These are phyloP conservation scores for Holothuria glaberrima DNA, from an alignment of 35 echinoderm and acorn worm species.

Conservation along the genomic window DNA sequence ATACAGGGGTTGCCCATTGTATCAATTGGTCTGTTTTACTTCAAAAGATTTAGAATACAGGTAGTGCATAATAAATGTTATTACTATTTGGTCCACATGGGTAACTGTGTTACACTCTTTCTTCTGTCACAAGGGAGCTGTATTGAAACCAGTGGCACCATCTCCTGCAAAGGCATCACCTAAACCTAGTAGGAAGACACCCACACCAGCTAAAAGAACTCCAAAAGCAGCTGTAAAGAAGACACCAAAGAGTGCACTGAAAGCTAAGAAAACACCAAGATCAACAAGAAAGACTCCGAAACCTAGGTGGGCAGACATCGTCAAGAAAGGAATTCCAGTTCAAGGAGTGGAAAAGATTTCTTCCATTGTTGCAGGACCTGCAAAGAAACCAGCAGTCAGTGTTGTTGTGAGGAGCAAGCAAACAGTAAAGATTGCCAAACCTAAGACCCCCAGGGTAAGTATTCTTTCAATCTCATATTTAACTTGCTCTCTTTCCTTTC, in stretches of 20 bases:
- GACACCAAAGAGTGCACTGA: slow-evolving; percentile 66
- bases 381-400: neutral
- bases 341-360: slow-evolving; percentile 38
- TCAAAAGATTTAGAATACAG: too few species aligned
- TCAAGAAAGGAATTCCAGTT: slow-evolving; percentile 67
- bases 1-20: too few species aligned
- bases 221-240: slow-evolving; percentile 61
- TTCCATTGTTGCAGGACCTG: neutral
- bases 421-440: neutral
- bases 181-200: slow-evolving; percentile 45
- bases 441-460: slow-evolving; percentile 87
- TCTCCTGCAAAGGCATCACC: slow-evolving; percentile 42
- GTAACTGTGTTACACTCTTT: neutral
- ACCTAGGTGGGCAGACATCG: slow-evolving; percentile 94
- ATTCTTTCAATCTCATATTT: neutral
- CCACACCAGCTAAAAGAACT: slow-evolving; percentile 43
- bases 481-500: neutral
- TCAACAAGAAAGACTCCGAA: slow-evolving; percentile 49
- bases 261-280: slow-evolving; percentile 71
- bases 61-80: too few species aligned
- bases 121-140: slow-evolving; percentile 3
- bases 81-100: too few species aligned
- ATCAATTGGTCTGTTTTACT: too few species aligned
- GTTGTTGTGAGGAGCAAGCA: slow-evolving; percentile 25
- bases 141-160: neutral